Base-by-base conservation (phyloP, 2,113 vertebrate species). In the Silurus asotus region DNA sequence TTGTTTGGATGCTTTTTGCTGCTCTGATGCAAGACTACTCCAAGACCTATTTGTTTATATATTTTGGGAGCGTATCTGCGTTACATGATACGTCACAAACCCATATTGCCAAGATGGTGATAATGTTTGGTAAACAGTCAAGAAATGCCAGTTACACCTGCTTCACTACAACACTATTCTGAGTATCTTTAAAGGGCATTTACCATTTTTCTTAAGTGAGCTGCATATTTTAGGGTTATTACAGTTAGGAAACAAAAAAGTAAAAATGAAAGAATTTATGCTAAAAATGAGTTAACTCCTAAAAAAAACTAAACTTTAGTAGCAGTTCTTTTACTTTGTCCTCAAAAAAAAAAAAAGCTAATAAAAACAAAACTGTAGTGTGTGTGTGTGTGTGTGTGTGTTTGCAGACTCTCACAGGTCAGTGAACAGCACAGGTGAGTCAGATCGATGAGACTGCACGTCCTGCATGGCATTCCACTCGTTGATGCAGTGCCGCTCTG, bases 391-490 rank as follows among this genome's bases (percentile, higher is more conserved):
- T 13, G 80, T 53, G 55, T 19, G 15, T 7, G 28, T 49, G n/a
- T 9, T 25, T 61, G 28, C 25, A 49, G 14, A 45, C 77, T 97
- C 98, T 98, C 92, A 99, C 98, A 98, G 92, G 64, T 98, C 97
- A 0, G 97, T 97, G 94, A 99, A 99, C 91, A 98, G 96, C 64
- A 97, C 94, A 0, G 98, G 98, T 0, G 98, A 99, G 90, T 98
- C 97, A 0, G 98, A 96, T 5, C 97, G 97, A 91, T 98, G 96
- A 37, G 98, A 98, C 93, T 98, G 97, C 14, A 99, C 96, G 81
- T 99, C 98, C 82, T 97, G 96, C 98, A 99, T 98, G 87, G 97
- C 97, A 10, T 99, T 99, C 98, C 98, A 99, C 88, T 99, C 97
- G 0, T 99, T 99, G 93, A 99, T 95, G 6, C 97, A 99, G 0